Evolutionary conservation across 2,888 invertebrate genomes (phyloP).

Genomic region (Euclidia mi): DNA sequence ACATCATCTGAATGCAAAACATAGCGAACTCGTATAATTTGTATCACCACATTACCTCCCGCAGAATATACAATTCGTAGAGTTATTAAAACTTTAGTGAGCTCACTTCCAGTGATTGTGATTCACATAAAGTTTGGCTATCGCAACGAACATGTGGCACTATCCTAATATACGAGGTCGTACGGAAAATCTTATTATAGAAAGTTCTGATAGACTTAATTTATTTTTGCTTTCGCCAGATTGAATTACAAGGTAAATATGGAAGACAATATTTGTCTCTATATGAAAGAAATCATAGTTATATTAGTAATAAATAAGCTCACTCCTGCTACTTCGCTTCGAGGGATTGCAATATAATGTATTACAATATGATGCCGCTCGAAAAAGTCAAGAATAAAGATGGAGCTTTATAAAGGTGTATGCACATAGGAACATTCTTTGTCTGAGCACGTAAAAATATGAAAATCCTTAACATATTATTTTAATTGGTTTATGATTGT

Average conservation of each 20-base stretch:
- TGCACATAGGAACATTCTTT: too few species aligned
- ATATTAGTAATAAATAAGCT: background rate
- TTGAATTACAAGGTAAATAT: slow-evolving; percentile 18
- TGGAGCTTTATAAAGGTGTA: too few species aligned
- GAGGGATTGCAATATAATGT: background rate
- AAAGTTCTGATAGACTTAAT: slow-evolving; percentile 12
- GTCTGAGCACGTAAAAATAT: too few species aligned
- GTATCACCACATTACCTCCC: too few species aligned
- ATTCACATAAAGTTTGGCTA: background rate
- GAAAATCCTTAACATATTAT: too few species aligned
- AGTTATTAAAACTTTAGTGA: too few species aligned
- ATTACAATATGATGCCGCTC: background rate
- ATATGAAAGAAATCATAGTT: slow-evolving; percentile 6
- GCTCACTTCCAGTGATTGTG: too few species aligned
- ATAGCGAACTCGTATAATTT: too few species aligned
- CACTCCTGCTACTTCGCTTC: background rate
- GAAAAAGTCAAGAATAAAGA: too few species aligned
- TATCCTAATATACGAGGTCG: background rate
- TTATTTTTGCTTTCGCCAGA: slow-evolving; percentile 8
- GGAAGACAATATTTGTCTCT: slow-evolving; percentile 3
- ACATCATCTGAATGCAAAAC: too few species aligned
- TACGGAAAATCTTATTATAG: slow-evolving; percentile 13
- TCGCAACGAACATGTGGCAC: background rate
- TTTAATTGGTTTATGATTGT: too few species aligned
- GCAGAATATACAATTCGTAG: too few species aligned